Base-by-base conservation (phyloP, 2,797 vertebrate species). In the Telmatherina bonti region DNA sequence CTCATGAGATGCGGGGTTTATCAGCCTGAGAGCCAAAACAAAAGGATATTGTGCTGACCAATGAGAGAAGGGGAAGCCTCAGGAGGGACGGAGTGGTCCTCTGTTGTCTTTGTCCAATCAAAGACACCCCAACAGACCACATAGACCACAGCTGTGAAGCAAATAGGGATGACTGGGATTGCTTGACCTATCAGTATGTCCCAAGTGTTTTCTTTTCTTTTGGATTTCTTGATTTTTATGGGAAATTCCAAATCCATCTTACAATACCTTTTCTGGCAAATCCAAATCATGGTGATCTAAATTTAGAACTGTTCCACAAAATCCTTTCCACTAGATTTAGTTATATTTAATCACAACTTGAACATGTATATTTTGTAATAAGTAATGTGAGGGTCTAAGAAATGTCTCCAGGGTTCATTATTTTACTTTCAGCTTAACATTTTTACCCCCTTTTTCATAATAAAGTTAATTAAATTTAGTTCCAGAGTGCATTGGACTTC, bases 41-140 rank as follows among this genome's bases (percentile, higher is more conserved):
- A 91, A 86, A 85, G 78, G 80, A 61, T 85, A 63, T 70, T 63
- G 61, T 16, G 52, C 63, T 82, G 86, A 80, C 87, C 86, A 89
- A 90, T 90, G 67, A 45, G 82, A 83, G 84, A 43, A 57, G n/a
- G 56, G 64, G 49, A 65, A 72, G 68, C 60, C 75, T 74, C 68
- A 4, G 62, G 74, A 70, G 73, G 81, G 69, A 72, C 61, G 29
- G 80, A 82, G 75, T 78, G 80, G 80, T 89, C 86, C 81, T 81
- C 77, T 77, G 56, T 38, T 62, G 78, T 59, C 82, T 84, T 91
- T 89, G 86, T 92, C 85, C 72, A 75, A 85, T 74, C 87, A 85
- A 80, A 89, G 73, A 78, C 83, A 70, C 57, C 61, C 59, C 7
- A 24, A 66, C 5, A 62, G 58, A 79, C 78, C 73, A 56, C 59